Percentiles rank a stretch among this genome's conserved stretches.
Evolutionary conservation across 2,797 vertebrate species (phyloP).

Genomic region (Periophthalmus magnuspinnatus): DNA sequence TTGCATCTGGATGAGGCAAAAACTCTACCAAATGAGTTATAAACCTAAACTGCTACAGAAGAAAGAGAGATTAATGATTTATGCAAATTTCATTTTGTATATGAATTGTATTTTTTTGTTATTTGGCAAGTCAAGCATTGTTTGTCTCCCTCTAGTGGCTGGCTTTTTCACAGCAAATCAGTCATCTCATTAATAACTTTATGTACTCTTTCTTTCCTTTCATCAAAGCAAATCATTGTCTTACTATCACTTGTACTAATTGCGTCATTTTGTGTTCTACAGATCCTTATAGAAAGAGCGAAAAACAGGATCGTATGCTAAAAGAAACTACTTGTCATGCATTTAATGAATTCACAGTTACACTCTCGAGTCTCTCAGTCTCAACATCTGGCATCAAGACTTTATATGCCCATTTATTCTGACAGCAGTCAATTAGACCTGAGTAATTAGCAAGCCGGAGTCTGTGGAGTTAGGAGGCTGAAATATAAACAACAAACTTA

Average conservation of each 20-base stretch:
- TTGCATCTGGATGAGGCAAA: too few species aligned
- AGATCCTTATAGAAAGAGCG: neutral
- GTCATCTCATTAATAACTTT: too few species aligned
- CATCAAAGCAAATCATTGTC: too few species aligned
- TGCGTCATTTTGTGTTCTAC: neutral
- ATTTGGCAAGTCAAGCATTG: too few species aligned
- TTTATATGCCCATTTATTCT: conserved; percentile 39
- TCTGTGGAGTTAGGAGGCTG: conserved; percentile 43
- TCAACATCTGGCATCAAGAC: conserved; percentile 33
- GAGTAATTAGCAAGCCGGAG: conserved; percentile 49
- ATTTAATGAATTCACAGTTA: conserved; percentile 14
- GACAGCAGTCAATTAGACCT: conserved; percentile 45
- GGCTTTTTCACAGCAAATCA: too few species aligned
- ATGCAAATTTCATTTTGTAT: too few species aligned
- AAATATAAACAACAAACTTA: conserved; percentile 46
- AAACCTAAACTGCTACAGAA: too few species aligned
- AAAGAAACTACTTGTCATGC: neutral
- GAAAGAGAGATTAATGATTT: too few species aligned
- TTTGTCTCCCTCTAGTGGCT: too few species aligned
- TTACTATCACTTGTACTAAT: neutral
- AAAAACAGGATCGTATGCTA: neutral
- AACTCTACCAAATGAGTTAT: too few species aligned
- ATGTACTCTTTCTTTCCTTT: too few species aligned
- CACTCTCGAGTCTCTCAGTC: conserved; percentile 10
- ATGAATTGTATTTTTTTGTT: too few species aligned